Percentiles rank a stretch among this genome's conserved stretches.
Evolutionary conservation across 1,140 invertebrate genomes (phyloP).

Genomic region (Aricia agestis): DNA sequence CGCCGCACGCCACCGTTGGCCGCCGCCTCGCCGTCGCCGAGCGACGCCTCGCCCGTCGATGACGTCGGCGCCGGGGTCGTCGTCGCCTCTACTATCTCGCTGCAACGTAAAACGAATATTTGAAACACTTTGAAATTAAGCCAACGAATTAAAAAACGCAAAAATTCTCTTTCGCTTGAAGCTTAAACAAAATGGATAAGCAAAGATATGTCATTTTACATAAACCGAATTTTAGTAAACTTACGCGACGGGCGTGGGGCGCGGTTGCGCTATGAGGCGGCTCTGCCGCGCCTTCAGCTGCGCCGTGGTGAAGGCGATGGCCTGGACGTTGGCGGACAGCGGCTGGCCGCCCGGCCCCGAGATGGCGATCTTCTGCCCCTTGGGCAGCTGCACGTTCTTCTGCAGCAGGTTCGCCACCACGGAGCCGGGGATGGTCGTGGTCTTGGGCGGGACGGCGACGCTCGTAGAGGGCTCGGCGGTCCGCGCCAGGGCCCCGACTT

Average conservation of each 20-base stretch:
- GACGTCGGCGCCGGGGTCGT: slow-evolving; percentile 35
- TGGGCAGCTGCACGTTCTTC: slow-evolving; percentile 48
- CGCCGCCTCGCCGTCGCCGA: slow-evolving; percentile 30
- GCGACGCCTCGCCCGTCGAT: slow-evolving; percentile 23
- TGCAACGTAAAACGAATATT: slow-evolving; percentile 26
- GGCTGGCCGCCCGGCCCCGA: slow-evolving; percentile 41
- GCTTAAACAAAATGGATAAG: too few species aligned
- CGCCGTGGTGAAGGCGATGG: slow-evolving; percentile 54
- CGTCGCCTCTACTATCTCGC: slow-evolving; percentile 48
- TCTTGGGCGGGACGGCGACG: slow-evolving; percentile 42
- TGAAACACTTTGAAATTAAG: not conserved
- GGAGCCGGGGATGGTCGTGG: slow-evolving; percentile 46
- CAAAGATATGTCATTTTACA: not conserved
- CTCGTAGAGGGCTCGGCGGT: slow-evolving; percentile 40
- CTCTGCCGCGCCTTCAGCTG: slow-evolving; percentile 55
- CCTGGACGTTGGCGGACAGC: slow-evolving; percentile 52
- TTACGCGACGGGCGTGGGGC: slow-evolving; percentile 42
- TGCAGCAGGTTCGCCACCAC: slow-evolving; percentile 61
- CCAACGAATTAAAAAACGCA: too few species aligned
- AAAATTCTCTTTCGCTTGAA: too few species aligned
- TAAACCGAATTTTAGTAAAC: slow-evolving; percentile 25
- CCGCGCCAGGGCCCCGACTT: slow-evolving; percentile 38
- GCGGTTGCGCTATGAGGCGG: slow-evolving; percentile 45
- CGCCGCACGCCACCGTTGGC: slow-evolving; percentile 45
- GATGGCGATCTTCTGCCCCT: slow-evolving; percentile 55